These are phyloP conservation scores for Dryobota labecula DNA, from an alignment of 2,888 invertebrate species.

Conservation along the genomic window DNA sequence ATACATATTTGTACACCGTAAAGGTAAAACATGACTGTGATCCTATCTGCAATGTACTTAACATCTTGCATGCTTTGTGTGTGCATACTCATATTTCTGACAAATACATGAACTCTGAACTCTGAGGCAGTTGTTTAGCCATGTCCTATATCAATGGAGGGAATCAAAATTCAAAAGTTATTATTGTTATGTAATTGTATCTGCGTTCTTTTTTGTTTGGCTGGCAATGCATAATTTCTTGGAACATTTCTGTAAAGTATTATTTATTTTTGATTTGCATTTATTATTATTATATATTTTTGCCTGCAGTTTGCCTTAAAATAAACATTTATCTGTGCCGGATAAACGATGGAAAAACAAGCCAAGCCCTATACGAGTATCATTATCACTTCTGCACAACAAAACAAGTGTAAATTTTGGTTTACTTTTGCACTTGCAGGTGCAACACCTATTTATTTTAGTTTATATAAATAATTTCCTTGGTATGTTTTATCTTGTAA, in stretches of 20 bases:
- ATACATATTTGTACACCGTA: too few species aligned
- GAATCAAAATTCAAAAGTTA: background rate
- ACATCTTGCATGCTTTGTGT: too few species aligned
- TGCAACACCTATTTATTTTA: slow-evolving; percentile 7
- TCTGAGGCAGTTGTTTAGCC: too few species aligned
- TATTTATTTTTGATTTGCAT: background rate
- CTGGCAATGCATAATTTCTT: background rate
- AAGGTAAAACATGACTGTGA: too few species aligned
- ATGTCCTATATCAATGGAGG: background rate
- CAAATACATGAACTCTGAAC: too few species aligned
- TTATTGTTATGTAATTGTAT: too few species aligned
- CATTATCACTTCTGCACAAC: slow-evolving; percentile 9
- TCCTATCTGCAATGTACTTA: too few species aligned
- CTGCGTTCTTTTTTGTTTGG: background rate
- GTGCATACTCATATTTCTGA: too few species aligned
- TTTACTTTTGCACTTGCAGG: slow-evolving; percentile 17
- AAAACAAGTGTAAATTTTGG: slow-evolving; percentile 27
- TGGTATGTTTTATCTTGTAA: background rate
- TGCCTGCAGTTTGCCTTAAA: background rate
- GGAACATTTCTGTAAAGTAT: background rate
- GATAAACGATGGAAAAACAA: background rate
- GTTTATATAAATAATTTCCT: slow-evolving; percentile 14
- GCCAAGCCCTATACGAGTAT: background rate
- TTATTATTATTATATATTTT: too few species aligned
- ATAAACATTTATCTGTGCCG: background rate